Evolutionary conservation across 2,797 vertebrate species (phyloP).

Genomic region (Anisognathus igniventris): DNA sequence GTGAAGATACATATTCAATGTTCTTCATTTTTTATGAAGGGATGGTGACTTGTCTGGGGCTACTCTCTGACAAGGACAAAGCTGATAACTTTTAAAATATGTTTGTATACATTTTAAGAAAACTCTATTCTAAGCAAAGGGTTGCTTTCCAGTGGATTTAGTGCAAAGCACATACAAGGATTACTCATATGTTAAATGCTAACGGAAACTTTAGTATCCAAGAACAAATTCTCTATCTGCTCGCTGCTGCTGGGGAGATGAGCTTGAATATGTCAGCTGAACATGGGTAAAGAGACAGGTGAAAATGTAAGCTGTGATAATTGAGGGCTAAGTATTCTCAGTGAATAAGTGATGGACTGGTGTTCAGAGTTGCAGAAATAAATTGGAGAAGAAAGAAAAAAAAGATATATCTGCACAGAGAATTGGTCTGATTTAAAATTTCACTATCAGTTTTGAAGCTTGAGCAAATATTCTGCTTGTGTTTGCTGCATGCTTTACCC

Average conservation of each 20-base stretch:
- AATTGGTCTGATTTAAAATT: not conserved
- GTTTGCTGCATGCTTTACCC: not conserved
- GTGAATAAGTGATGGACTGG: not conserved
- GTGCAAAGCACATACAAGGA: not conserved
- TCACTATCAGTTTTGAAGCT: not conserved
- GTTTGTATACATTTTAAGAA: not conserved
- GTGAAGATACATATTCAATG: not conserved
- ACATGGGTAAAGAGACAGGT: not conserved
- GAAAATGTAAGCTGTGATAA: not conserved
- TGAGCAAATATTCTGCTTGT: not conserved
- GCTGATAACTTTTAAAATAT: not conserved
- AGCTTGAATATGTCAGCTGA: not conserved
- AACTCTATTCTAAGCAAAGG: not conserved
- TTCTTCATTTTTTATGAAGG: not conserved
- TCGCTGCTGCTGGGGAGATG: not conserved
- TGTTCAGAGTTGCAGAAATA: not conserved
- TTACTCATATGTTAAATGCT: not conserved
- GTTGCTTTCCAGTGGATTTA: not conserved
- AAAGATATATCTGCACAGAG: not conserved
- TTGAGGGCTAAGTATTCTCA: not conserved
- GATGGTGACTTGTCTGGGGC: not conserved
- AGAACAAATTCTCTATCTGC: not conserved
- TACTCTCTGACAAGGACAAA: not conserved
- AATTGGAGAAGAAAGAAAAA: not conserved
- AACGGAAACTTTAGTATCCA: not conserved